Evolutionary conservation across 2,888 invertebrate genomes (phyloP).

Genomic region (Platycheirus albimanus): DNA sequence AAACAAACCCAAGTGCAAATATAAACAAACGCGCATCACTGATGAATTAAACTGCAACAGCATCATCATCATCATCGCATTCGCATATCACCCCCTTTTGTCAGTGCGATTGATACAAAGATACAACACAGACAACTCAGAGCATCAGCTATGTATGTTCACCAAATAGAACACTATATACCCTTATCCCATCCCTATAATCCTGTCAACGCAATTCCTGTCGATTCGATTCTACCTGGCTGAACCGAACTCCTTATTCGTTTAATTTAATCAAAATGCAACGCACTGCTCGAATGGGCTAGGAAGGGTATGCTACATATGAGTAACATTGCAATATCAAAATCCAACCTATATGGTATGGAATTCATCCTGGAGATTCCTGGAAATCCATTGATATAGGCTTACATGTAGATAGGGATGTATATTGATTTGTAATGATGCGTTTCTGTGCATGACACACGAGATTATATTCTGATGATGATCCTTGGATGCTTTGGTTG

Average conservation of each 20-base stretch:
- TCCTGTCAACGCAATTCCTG: conserved; percentile 66
- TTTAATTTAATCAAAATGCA: conserved; percentile 73
- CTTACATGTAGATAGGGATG: no score
- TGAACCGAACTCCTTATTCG: conserved; percentile 52
- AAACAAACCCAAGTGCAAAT: conserved; percentile 72
- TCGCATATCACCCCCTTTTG: conserved; percentile 18
- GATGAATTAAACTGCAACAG: conserved; percentile 50
- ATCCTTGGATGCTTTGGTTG: conserved; percentile 37
- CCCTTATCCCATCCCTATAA: conserved; percentile 33
- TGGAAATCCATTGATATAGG: conserved; percentile 44
- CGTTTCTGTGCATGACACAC: conserved; percentile 49
- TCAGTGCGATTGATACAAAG: conserved; percentile 2
- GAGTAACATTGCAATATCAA: background rate
- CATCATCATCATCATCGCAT: background rate
- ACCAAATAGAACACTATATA: no score
- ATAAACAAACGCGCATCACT: conserved; percentile 71
- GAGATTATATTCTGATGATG: conserved; percentile 7
- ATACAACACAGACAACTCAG: no score
- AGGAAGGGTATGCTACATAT: background rate
- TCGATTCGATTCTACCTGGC: conserved; percentile 58
- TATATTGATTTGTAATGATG: conserved; percentile 47
- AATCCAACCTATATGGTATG: conserved; percentile 2
- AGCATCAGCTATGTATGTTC: no score
- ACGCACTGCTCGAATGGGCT: conserved; percentile 37
- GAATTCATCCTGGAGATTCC: conserved; percentile 41